phyloP scores from a whole-genome alignment of 30 jellyfish, hydroid and myxozoan genomes.

The Catostylus mosaicus region DNA sequence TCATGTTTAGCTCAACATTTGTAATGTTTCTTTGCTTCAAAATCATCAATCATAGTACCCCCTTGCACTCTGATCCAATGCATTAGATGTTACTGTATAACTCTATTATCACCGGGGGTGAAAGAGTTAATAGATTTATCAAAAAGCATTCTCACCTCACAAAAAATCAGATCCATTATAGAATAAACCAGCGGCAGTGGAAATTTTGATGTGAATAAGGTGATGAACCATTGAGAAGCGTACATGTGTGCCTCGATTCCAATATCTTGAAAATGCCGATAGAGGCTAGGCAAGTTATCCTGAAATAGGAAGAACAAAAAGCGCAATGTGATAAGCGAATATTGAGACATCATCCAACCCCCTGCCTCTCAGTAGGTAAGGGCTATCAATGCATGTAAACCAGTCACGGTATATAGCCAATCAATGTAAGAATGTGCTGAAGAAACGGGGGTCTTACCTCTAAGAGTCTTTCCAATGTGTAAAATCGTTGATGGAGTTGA shows the following conservation, averaged over 20 bases:
- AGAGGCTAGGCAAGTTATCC: conserved; percentile 80
- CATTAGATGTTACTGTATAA: too few relatives aligned
- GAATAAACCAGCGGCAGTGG: conserved; percentile 86
- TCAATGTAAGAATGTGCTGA: neutral
- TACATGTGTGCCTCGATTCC: conserved; percentile 93
- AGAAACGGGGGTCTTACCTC: conserved; percentile 80
- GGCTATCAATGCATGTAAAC: too few relatives aligned
- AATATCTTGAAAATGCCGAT: conserved; percentile 71
- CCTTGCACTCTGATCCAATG: neutral
- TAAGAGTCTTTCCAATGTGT: conserved; percentile 76
- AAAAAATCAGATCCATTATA: conserved; percentile 79
- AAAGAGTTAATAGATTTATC: too few relatives aligned
- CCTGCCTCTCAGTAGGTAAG: too few relatives aligned
- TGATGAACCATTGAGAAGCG: conserved; percentile 96
- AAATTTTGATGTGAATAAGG: conserved; percentile 93
- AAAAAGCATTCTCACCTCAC: conserved; percentile 79
- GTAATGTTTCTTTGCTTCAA: too few relatives aligned
- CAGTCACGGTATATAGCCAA: neutral
- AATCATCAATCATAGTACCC: too few relatives aligned
- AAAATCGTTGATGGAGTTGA: conserved; percentile 75
- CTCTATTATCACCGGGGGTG: too few relatives aligned
- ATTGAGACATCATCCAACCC: too few relatives aligned
- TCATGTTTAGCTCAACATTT: too few relatives aligned
- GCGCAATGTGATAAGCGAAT: neutral
- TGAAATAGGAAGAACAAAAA: conserved; percentile 9